Base-by-base conservation (phyloP, 2,113 vertebrate species). In the Condylura cristata region DNA sequence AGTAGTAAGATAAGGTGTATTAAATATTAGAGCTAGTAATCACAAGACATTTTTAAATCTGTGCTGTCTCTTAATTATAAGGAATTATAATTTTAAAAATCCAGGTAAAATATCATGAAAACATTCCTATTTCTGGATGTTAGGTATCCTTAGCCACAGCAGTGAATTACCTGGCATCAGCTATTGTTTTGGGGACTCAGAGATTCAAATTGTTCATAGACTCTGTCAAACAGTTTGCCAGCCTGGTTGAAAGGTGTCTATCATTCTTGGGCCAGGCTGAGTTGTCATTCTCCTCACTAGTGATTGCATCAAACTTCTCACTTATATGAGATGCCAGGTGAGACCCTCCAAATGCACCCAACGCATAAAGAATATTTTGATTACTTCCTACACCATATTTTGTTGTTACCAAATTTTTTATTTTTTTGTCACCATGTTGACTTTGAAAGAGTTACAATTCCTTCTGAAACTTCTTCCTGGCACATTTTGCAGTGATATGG, bases 181-280 rank as follows among this genome's bases (percentile, higher is more conserved):
- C 97, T 48, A 99, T 98, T 72, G 98, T 97, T 94, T 99, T 98
- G 2, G 99, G 99, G 46, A 99, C 98, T 95, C 98, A 94, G 80
- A 94, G 81, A 86, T 98, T 99, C 97, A 99, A 98, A 39, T 99
- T 96, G 5, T 99, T 98, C 98, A 99, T 97, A 9, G 94, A 98
- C 95, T 98, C 99, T 26, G 98, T 98, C 96, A 99, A 97, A 96
- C 98, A 99, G 96, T 98, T 97, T 99, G 99, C 97, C 99, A 99
- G 96, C 98, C 98, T 93, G 99, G 97, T 71, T 98, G 98, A 71
- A 99, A 99, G 60, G 98, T 99, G 93, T 37, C 37, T 5, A 8
- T 86, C 66, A 86, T 53, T 74, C 46, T 44, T 0, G 4, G 17
- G 30, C 17, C 44, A 79, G 80, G 79, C 37, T 65, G 56, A 93